A percentile compares a stretch with the other conserved stretches of the same genome.
Conservation (phyloP, 2,113 vertebrate species). For the Ochotona princeps region DNA sequence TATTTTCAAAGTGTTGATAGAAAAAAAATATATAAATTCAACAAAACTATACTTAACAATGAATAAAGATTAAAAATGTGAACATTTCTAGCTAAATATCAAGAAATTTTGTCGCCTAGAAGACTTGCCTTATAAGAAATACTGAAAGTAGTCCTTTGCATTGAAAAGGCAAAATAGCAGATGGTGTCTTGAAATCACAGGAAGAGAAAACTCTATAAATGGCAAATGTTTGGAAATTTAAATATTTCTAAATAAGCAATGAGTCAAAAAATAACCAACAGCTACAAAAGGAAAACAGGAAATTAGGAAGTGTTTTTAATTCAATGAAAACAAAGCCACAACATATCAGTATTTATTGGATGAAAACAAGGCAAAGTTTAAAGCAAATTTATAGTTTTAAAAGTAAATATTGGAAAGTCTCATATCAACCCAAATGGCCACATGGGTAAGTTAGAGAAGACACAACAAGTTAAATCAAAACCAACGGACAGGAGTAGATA, state of each 20-base stretch:
- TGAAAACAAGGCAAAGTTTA: conserved; percentile 46
- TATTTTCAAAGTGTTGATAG: conserved; percentile 49
- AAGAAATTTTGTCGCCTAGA: background rate
- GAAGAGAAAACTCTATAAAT: background rate
- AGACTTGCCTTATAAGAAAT: background rate
- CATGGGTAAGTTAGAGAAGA: background rate
- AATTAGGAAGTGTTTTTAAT: conserved; percentile 29
- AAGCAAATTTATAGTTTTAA: background rate
- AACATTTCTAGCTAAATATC: background rate
- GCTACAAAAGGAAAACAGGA: background rate
- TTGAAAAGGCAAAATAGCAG: background rate
- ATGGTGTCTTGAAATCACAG: background rate
- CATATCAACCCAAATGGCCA: background rate
- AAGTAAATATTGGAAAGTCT: background rate
- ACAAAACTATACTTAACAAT: conserved; percentile 1
- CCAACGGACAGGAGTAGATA: background rate
- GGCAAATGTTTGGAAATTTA: conserved; percentile 20
- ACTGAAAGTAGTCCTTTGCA: background rate
- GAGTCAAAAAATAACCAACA: background rate
- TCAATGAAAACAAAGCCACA: conserved; percentile 33
- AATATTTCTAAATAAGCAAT: background rate
- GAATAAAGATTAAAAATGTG: background rate
- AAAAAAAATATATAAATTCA: background rate
- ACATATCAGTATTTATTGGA: background rate
- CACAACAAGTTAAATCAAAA: background rate